phyloP scores from a whole-genome alignment of 2,113 vertebrate genomes.

The Neotragus pygmaeus region DNA sequence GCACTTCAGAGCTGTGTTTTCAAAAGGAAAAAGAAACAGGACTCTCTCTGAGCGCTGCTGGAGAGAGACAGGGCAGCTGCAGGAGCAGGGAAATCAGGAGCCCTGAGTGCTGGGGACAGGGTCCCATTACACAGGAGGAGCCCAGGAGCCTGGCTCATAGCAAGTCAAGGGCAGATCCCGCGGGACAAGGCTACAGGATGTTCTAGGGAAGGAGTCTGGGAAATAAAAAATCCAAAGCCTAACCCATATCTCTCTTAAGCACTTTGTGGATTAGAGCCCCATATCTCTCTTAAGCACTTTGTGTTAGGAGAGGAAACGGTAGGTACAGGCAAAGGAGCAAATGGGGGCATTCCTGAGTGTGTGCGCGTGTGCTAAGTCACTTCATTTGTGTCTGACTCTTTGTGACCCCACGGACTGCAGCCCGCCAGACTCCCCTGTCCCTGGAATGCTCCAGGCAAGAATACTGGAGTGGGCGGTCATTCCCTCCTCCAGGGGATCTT shows the following conservation, averaged over 20 bases:
- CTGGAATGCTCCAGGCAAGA: not conserved
- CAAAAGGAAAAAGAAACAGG: constrained; percentile 26
- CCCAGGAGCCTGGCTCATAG: not conserved
- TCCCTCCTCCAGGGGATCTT: not conserved
- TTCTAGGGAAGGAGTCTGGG: not conserved
- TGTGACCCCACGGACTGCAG: not conserved
- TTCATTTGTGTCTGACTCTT: not conserved
- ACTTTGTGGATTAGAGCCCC: not conserved
- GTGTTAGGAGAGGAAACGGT: not conserved
- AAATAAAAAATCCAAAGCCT: not conserved
- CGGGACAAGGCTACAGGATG: not conserved
- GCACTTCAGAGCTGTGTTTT: constrained; percentile 37
- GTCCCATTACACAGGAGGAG: fast-evolving
- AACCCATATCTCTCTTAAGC: not conserved
- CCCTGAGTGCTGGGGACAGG: not conserved
- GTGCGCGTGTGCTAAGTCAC: not conserved
- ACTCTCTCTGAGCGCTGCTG: not conserved
- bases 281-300: not conserved
- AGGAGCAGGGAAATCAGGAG: not conserved
- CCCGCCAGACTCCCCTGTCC: not conserved
- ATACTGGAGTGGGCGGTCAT: not conserved
- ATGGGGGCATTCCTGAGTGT: not conserved
- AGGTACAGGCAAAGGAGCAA: not conserved
- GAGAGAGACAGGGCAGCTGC: constrained; percentile 45
- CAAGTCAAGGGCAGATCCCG: not conserved